phyloP scores from a whole-genome alignment of 2,797 vertebrate species.

The Platyrinchus mystaceus region DNA sequence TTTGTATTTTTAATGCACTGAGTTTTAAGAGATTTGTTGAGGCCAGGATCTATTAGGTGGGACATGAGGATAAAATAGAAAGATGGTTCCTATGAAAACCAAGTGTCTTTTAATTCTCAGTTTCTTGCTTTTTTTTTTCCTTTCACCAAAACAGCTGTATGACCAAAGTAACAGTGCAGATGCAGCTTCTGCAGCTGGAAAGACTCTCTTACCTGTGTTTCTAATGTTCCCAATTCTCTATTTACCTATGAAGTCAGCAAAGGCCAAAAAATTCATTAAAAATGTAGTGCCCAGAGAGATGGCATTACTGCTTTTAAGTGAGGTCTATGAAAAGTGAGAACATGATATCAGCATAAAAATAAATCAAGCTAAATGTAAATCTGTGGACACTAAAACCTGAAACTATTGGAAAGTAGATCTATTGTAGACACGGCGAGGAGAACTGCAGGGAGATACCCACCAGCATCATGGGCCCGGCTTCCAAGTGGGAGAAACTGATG shows the following conservation, averaged over 20 bases:
- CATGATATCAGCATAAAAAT: background rate
- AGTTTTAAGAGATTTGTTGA: background rate
- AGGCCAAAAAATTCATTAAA: background rate
- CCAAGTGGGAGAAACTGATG: background rate
- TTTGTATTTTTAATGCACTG: background rate
- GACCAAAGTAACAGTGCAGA: background rate
- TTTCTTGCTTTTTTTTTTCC: background rate
- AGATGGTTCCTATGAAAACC: background rate
- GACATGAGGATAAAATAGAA: background rate
- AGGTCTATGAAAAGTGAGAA: background rate
- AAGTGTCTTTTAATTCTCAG: background rate
- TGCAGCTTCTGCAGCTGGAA: background rate
- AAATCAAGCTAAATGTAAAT: background rate
- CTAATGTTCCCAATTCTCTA: background rate
- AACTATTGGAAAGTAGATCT: background rate
- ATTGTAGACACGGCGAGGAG: background rate
- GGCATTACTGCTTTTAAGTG: constrained; percentile 9
- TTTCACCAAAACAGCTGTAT: background rate
- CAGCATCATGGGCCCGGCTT: background rate
- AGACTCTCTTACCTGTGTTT: background rate
- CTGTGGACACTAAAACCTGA: background rate
- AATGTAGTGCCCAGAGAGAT: background rate
- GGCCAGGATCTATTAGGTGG: background rate
- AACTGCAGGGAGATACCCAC: background rate
- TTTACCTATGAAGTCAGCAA: background rate